Percentiles rank a stretch among this genome's conserved stretches.
Evolutionary conservation across 2,113 vertebrate genomes (phyloP).

Genomic region (Silurus asotus): DNA sequence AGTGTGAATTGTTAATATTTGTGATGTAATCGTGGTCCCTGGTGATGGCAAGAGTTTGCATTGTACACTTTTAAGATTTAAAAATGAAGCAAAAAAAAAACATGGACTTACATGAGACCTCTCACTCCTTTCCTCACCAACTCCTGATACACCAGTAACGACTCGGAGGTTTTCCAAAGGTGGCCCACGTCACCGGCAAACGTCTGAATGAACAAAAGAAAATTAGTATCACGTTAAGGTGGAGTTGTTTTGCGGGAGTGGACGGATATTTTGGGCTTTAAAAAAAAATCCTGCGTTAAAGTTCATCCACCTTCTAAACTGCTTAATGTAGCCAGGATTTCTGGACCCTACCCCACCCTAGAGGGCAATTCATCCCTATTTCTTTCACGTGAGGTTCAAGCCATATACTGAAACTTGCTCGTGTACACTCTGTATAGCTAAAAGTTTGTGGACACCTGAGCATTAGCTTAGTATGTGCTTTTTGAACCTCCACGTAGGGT

Average conservation of each 20-base stretch:
- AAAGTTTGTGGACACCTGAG: too few relatives aligned
- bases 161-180: conserved; percentile 82
- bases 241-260: not conserved
- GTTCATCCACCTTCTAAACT: too few relatives aligned
- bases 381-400: not conserved
- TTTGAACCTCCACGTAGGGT: too few relatives aligned
- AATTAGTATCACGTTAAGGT: not conserved
- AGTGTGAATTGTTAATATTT: too few relatives aligned
- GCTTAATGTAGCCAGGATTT: too few relatives aligned
- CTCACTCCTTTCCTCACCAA: conserved; percentile 88
- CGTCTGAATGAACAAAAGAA: conserved; percentile 68
- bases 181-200: conserved; percentile 90
- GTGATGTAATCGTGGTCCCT: too few relatives aligned
- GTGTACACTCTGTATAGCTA: too few relatives aligned
- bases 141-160: conserved; percentile 89
- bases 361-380: not conserved
- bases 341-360: too few relatives aligned
- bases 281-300: not conserved
- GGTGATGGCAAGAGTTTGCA: too few relatives aligned
- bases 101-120: conserved; percentile 83
- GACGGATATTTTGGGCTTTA: not conserved
- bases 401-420: too few relatives aligned
- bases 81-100: not conserved
- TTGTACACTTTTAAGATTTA: too few relatives aligned
- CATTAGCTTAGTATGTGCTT: too few relatives aligned